Evolutionary conservation across 2,113 vertebrate species (phyloP).

Genomic region (Callaeas wilsoni): DNA sequence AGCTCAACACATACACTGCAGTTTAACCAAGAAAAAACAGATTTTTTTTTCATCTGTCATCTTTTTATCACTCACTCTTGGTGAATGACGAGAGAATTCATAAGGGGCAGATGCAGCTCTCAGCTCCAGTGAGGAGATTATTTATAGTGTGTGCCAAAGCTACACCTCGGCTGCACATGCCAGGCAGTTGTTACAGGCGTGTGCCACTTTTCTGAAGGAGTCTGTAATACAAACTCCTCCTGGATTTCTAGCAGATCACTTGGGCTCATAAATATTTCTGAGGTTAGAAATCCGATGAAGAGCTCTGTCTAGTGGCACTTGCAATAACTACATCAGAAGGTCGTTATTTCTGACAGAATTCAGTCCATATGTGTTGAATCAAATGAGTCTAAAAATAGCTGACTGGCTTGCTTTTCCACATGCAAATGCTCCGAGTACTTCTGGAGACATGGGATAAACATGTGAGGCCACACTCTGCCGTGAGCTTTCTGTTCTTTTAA

Average conservation of each 20-base stretch:
- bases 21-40: background rate
- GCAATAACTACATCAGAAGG: slow-evolving; percentile 51
- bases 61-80: background rate
- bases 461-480: background rate
- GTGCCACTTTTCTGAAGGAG: background rate
- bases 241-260: background rate
- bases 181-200: background rate
- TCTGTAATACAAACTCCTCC: background rate
- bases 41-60: background rate
- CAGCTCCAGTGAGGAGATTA: background rate
- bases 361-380: slow-evolving; percentile 6
- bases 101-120: background rate
- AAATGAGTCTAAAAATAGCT: slow-evolving; percentile 28
- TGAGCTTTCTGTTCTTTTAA: background rate
- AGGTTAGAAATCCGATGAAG: slow-evolving; percentile 60
- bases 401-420: background rate
- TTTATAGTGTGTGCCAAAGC: background rate
- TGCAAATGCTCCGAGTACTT: background rate
- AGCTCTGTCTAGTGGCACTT: slow-evolving; percentile 73
- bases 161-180: background rate
- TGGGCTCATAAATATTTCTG: background rate
- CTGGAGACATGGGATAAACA: background rate
- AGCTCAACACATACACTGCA: background rate
- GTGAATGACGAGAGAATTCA: background rate
- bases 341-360: background rate